Conservation (phyloP, 2,888 invertebrate species). For the Dendrolimus houi region DNA sequence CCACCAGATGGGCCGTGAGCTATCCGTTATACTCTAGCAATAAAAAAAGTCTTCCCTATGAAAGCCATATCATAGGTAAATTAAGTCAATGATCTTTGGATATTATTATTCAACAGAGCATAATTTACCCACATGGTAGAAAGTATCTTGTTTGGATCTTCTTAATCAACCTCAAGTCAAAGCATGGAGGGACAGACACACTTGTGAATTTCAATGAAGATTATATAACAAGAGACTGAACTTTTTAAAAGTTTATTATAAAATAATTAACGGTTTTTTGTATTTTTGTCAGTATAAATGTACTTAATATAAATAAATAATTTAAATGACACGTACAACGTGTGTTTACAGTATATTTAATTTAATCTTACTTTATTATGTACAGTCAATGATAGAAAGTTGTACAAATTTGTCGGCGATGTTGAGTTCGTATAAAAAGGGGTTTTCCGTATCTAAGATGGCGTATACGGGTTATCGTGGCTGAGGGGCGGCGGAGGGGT, state of each 20-base stretch:
- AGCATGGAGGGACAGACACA: too few species aligned
- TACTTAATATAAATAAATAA: conserved; percentile 64
- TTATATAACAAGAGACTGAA: conserved; percentile 52
- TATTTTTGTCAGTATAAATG: conserved; percentile 69
- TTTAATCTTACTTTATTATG: conserved; percentile 73
- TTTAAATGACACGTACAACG: conserved; percentile 71
- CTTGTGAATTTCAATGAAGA: background rate
- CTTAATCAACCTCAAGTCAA: too few species aligned
- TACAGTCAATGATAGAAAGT: conserved; percentile 63
- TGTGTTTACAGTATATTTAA: conserved; percentile 68
- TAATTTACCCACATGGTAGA: too few species aligned
- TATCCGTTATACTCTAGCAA: too few species aligned
- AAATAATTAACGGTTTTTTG: conserved; percentile 66
- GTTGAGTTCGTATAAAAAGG: conserved; percentile 62
- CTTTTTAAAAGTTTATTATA: conserved; percentile 70
- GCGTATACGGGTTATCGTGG: conserved; percentile 40
- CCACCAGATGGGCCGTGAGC: too few species aligned
- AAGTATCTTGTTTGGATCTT: too few species aligned
- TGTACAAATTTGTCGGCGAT: conserved; percentile 58
- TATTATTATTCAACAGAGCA: too few species aligned
- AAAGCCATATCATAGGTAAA: too few species aligned
- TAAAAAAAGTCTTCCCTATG: too few species aligned
- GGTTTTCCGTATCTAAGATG: conserved; percentile 63
- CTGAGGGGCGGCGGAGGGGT: conserved; percentile 22
- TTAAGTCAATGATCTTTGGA: too few species aligned